These are phyloP conservation scores for Acleris emargana DNA, from an alignment of 2,888 invertebrate genomes.

Conservation along the genomic window DNA sequence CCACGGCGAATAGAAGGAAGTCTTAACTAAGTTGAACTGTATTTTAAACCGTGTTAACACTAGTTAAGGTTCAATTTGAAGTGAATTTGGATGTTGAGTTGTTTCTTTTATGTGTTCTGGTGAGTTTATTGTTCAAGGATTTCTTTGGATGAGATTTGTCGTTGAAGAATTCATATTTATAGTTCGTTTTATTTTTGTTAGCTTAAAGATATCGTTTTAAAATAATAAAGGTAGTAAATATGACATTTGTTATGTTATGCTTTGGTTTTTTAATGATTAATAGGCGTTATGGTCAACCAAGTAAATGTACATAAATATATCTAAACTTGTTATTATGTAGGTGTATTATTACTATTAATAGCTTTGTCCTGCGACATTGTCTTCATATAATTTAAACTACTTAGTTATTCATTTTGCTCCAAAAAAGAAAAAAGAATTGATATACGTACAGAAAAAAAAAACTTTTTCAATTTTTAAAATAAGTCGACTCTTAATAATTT, in stretches of 20 bases:
- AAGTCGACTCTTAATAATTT: background rate
- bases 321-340: too few species aligned
- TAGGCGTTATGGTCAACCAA: too few species aligned
- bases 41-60: background rate
- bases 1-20: background rate
- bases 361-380: too few species aligned
- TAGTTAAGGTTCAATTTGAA: background rate
- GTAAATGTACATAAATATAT: too few species aligned
- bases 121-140: constrained; percentile 1
- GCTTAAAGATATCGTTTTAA: background rate
- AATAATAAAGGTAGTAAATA: background rate
- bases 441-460: too few species aligned
- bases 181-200: constrained; percentile 5
- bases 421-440: too few species aligned
- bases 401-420: too few species aligned
- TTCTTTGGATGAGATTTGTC: constrained; percentile 12
- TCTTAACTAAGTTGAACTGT: background rate
- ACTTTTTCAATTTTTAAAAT: too few species aligned
- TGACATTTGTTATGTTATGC: background rate
- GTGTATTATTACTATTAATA: too few species aligned
- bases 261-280: background rate
- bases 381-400: too few species aligned
- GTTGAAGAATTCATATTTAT: constrained; percentile 2
- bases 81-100: background rate
- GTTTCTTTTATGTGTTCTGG: background rate